Evolutionary conservation across 2,888 invertebrate genomes (phyloP), one percentile per base, ranked within the genome.

Genomic region (Eupithecia subfuscata): DNA sequence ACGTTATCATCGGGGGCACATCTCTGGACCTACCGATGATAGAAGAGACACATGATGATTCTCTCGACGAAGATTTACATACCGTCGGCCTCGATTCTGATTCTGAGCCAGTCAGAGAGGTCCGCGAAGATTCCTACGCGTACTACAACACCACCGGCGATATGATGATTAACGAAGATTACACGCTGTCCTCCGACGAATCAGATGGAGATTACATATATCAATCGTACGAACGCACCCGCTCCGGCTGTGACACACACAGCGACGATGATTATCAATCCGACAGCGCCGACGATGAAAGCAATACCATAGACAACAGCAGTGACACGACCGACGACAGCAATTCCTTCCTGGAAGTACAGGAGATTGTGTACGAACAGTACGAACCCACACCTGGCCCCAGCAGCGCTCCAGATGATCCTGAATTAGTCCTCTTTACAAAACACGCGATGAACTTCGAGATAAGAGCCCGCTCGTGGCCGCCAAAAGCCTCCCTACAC

Each of bases 11-110:
- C 0, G 88, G 90, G 22, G 92, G 92, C 0, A 86, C 88, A 2
- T 93, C 93, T 0, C 83, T 93, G 1, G 93, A 93, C 75, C 79
- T 93, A 45, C 93, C 93, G 0, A 90, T 89, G 14, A 92, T 92
- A 18, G 86, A 87, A 0, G 93, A 92, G 72, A 88, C 89, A 70
- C 78, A 83, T 5, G 82, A 85, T 6, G 92, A 52, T 12, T 63
- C 37, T n/a, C 48, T 52, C 3, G 75, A 75, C 9, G 68, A 67
- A 22, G n/a, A 65, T 22, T 18, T 6, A 40, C n/a, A 14, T 45
- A 70, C 45, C 2, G 68, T 30, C 7, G 81, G 87, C 0, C 86
- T 85, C 0, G 90, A 70, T 9, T 74, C 74, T 8, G 80, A 74
- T 25, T 68, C 68, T 16, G 68, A 68, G 11, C 68, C 43, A 14